Conservation (phyloP, 1,140 invertebrate genomes). For the Heliconius eleuchia region DNA sequence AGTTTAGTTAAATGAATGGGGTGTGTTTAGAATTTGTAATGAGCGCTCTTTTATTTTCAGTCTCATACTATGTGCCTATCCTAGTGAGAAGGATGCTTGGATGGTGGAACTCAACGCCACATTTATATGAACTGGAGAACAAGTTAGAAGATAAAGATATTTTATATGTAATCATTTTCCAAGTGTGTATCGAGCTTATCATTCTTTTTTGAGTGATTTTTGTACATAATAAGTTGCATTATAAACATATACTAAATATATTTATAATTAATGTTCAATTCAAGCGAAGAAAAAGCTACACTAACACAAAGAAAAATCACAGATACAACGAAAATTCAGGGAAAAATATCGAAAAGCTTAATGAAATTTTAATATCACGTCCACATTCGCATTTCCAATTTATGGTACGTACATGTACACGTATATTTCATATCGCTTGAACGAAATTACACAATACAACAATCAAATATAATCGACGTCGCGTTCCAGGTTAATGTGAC, state of each 20-base stretch:
- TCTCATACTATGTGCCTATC: background rate
- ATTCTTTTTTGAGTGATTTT: too few relatives aligned
- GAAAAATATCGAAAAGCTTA: slow-evolving; percentile 4
- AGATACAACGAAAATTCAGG: background rate
- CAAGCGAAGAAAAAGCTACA: background rate
- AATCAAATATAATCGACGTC: slow-evolving; percentile 19
- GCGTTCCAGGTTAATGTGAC: slow-evolving; percentile 41
- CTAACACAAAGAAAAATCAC: background rate
- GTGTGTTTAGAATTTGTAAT: background rate
- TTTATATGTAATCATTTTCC: too few relatives aligned
- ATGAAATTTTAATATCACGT: slow-evolving; percentile 13
- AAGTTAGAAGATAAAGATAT: too few relatives aligned
- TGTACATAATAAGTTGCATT: too few relatives aligned
- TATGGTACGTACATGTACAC: background rate
- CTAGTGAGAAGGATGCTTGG: too few relatives aligned
- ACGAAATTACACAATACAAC: slow-evolving; percentile 15
- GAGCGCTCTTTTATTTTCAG: background rate
- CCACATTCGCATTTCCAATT: slow-evolving; percentile 3
- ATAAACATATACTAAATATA: too few relatives aligned
- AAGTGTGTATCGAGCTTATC: too few relatives aligned
- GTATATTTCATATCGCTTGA: slow-evolving; percentile 7
- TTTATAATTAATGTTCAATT: too few relatives aligned
- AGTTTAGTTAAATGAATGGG: background rate
- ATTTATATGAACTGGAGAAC: too few relatives aligned
- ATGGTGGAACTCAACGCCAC: too few relatives aligned